These are phyloP conservation scores for Lepidochrysops patricia DNA, from an alignment of 2,888 invertebrate genomes.

Conservation along the genomic window DNA sequence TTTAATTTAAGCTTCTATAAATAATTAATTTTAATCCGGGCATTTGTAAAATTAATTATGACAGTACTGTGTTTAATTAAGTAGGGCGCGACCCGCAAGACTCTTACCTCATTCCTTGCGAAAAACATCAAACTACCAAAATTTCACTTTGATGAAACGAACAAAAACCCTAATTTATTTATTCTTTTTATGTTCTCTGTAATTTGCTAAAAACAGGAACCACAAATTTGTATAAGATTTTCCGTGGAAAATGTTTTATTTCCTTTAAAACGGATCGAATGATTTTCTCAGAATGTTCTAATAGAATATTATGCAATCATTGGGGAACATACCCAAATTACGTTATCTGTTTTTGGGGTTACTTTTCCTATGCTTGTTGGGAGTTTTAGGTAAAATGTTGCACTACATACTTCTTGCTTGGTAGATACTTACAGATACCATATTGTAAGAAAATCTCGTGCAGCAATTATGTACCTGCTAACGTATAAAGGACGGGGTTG, in stretches of 20 bases:
- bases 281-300: background rate
- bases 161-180: background rate
- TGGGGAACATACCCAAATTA: too few species aligned
- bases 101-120: background rate
- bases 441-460: too few species aligned
- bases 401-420: too few species aligned
- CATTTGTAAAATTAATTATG: background rate
- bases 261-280: background rate
- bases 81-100: background rate
- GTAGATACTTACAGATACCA: too few species aligned
- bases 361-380: too few species aligned
- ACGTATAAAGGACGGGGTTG: too few species aligned
- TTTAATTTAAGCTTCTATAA: background rate
- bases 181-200: background rate
- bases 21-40: background rate
- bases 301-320: too few species aligned
- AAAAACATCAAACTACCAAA: background rate
- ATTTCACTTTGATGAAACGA: background rate
- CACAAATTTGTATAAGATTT: background rate
- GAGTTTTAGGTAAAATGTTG: too few species aligned
- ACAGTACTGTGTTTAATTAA: background rate
- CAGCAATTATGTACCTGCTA: too few species aligned
- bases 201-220: background rate
- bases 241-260: background rate
- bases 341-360: too few species aligned